Evolutionary conservation across 2,888 invertebrate genomes (phyloP), one percentile per base, ranked within the genome.

Genomic region (Clitarchus hookeri): DNA sequence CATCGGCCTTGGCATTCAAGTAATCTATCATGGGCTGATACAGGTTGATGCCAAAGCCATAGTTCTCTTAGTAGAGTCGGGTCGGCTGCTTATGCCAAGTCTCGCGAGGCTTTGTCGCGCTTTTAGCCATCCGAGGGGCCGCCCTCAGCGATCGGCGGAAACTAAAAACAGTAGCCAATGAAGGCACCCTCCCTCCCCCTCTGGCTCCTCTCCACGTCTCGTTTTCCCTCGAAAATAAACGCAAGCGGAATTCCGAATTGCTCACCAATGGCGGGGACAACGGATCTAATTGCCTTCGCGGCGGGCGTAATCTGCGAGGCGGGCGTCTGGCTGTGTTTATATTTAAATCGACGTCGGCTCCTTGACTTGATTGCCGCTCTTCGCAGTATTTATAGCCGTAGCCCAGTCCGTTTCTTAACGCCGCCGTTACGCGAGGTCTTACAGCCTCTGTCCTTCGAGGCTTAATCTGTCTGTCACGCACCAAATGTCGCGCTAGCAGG

Each of bases 1-100:
- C 93, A 92, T 94, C 93, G 8, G 48, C 48, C 92, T 95, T 96
- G 83, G 94, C 94, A 90, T 95, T 95, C 89, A 97, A 94, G 90
- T 96, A 96, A 91, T 97, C 96, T 90, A 97, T 94, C 96, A 97
- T 96, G 84, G 97, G 97, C 91, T 96, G 96, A 92, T 97, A 97
- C 91, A 94, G 96, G 92, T 96, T 96, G 90, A 96, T 96, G 85
- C 96, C 96, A 91, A 95, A 96, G 89, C 95, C 95, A 92, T 97
- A 97, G 92, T 97, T 97, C 91, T 95, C 95, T 90, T 96, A 95
- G 92, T 97, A 97, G 87, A 95, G 94, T 86, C 94, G 91, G 27
- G 95, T 95, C 85, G 94, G 94, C 85, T 94, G 94, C 88, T 92
- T 93, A 86, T 91, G 92, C 93, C 93, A 93, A 89, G 92, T 65